A percentile compares a stretch with the other conserved stretches of the same genome.
phyloP scores from a whole-genome alignment of 2,113 vertebrate genomes.

The Tetrao urogallus region DNA sequence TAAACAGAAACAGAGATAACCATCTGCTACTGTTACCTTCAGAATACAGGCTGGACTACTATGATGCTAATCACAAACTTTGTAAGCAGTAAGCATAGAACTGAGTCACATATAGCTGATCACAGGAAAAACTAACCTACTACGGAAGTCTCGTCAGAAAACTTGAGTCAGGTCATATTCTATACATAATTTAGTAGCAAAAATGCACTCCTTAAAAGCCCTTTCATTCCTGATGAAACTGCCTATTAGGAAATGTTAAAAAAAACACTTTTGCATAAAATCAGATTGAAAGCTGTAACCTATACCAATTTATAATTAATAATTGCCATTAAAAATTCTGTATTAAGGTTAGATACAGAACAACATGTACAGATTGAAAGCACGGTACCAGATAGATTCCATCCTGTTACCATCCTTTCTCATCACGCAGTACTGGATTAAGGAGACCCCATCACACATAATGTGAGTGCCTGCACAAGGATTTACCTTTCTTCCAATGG shows the following conservation, averaged over 20 bases:
- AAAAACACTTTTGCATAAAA: background rate
- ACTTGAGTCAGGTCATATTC: background rate
- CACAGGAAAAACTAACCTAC: background rate
- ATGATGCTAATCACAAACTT: background rate
- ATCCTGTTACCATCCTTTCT: background rate
- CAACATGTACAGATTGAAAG: background rate
- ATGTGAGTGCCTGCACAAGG: accelerated
- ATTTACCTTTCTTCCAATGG: background rate
- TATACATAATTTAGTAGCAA: background rate
- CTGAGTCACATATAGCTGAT: background rate
- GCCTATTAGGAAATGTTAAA: background rate
- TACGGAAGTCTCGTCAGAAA: background rate
- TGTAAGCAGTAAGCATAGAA: background rate
- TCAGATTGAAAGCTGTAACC: background rate
- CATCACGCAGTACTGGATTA: background rate
- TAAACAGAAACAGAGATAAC: background rate
- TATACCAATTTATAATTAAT: background rate
- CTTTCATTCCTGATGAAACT: background rate
- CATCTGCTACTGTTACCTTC: background rate
- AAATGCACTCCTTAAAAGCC: background rate
- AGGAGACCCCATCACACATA: background rate
- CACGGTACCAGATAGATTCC: background rate
- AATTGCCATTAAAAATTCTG: background rate
- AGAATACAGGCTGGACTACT: background rate
- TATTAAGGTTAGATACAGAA: background rate